Evolutionary conservation across 2,113 vertebrate species (phyloP).

Genomic region (Cryptotis parvus): DNA sequence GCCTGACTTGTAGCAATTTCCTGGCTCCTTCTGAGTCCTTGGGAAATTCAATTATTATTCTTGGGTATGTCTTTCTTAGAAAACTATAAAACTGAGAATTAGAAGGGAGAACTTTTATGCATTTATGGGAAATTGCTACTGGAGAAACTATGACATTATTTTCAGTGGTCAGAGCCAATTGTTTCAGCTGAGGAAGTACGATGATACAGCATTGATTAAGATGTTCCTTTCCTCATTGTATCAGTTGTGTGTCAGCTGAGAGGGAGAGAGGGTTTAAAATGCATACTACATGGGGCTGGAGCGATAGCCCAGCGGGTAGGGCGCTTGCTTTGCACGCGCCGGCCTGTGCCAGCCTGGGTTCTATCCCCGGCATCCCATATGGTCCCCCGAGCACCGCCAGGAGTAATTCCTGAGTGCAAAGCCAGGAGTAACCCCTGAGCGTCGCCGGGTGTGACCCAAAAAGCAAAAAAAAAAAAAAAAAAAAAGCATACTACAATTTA

Average conservation of each 20-base stretch:
- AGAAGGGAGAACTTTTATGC: conserved; percentile 37
- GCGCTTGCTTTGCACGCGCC: too few relatives aligned
- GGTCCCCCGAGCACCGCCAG: too few relatives aligned
- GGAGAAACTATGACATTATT: conserved; percentile 45
- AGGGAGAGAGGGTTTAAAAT: conserved; percentile 44
- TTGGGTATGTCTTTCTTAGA: conserved; percentile 53
- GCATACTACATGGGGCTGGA: too few relatives aligned
- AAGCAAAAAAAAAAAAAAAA: too few relatives aligned
- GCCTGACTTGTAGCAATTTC: not conserved
- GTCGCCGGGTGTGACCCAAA: too few relatives aligned
- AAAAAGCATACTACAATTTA: not conserved
- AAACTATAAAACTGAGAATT: conserved; percentile 53
- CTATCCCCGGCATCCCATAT: too few relatives aligned
- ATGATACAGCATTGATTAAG: conserved; percentile 41
- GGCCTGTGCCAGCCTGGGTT: too few relatives aligned
- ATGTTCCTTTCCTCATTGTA: conserved; percentile 65
- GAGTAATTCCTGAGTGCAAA: too few relatives aligned
- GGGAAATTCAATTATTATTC: conserved; percentile 43
- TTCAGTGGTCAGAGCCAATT: conserved; percentile 45
- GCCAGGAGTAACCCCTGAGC: too few relatives aligned
- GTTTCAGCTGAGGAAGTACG: conserved; percentile 23
- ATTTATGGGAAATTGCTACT: conserved; percentile 54
- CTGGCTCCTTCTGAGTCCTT: not conserved
- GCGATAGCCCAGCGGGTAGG: too few relatives aligned
- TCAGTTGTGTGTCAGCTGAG: conserved; percentile 60